phyloP scores from a whole-genome alignment of 2,113 vertebrate genomes.

The Syngnathus typhle region DNA sequence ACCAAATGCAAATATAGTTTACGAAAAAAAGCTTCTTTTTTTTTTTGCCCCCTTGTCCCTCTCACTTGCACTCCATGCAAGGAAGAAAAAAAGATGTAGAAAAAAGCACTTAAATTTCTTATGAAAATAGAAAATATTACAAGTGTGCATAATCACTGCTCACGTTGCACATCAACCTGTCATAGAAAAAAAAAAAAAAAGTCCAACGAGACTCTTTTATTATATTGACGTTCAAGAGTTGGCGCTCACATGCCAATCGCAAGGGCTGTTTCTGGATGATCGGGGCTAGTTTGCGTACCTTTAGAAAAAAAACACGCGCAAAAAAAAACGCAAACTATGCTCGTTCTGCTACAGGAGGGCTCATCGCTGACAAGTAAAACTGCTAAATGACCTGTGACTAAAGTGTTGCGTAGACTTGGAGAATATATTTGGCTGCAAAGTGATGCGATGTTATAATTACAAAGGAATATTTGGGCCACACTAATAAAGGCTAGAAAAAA shows the following conservation, averaged over 20 bases:
- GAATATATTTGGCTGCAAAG: slow-evolving; percentile 5
- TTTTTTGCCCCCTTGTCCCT: slow-evolving; percentile 56
- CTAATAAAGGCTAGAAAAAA: no score
- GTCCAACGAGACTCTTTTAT: slow-evolving; percentile 55
- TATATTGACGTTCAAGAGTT: slow-evolving; percentile 63
- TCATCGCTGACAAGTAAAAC: neutral
- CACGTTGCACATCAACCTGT: slow-evolving; percentile 68
- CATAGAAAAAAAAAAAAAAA: slow-evolving; percentile 66
- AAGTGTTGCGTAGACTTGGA: neutral
- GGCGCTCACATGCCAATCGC: slow-evolving; percentile 54
- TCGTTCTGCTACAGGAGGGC: neutral
- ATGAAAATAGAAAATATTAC: slow-evolving; percentile 78
- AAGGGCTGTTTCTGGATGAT: slow-evolving; percentile 37
- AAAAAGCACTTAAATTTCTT: slow-evolving; percentile 74
- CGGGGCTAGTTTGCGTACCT: slow-evolving; percentile 55
- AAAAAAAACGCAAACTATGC: neutral
- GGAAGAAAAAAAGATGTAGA: slow-evolving; percentile 70
- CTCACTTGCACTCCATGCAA: slow-evolving; percentile 65
- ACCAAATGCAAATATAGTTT: slow-evolving; percentile 73
- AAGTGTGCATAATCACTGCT: slow-evolving; percentile 71
- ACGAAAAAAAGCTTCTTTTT: slow-evolving; percentile 34
- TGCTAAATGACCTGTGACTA: neutral
- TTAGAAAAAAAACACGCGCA: neutral
- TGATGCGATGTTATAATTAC: slow-evolving; percentile 5
- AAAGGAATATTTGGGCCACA: neutral